A percentile compares a stretch with the other conserved stretches of the same genome.
These are phyloP conservation scores for Drosophila tripunctata DNA, from an alignment of 2,888 invertebrate genomes.

Conservation along the genomic window DNA sequence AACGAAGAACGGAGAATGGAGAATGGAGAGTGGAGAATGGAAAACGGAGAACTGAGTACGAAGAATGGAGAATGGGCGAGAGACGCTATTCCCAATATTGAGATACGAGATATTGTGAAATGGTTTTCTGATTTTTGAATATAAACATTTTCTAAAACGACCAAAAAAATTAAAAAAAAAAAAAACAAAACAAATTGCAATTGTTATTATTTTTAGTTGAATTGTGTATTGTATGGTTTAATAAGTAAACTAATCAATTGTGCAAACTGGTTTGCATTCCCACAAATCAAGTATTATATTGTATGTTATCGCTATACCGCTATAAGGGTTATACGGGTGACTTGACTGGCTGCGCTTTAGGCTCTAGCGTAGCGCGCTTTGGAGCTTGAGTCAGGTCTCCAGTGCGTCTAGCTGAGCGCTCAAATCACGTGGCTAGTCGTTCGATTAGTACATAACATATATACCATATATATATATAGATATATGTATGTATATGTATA, in stretches of 20 bases:
- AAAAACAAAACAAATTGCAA: too few relatives aligned
- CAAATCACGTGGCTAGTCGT: constrained; percentile 37
- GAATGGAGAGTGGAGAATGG: too few relatives aligned
- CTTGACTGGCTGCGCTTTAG: background rate
- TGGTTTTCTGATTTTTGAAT: constrained; percentile 48
- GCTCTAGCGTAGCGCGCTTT: too few relatives aligned
- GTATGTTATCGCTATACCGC: constrained; percentile 14
- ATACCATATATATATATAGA: constrained; percentile 26
- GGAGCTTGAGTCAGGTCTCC: background rate
- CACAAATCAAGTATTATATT: constrained; percentile 58
- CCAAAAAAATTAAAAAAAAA: too few relatives aligned
- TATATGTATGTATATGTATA: background rate
- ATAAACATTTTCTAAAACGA: constrained; percentile 59
- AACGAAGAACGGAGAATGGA: constrained; percentile 19
- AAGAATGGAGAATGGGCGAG: constrained; percentile 5
- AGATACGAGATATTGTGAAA: constrained; percentile 53
- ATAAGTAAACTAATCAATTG: constrained; percentile 16
- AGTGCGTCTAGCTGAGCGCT: constrained; percentile 5
- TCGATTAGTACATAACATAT: too few relatives aligned
- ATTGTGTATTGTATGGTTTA: too few relatives aligned
- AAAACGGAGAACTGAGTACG: constrained; percentile 56
- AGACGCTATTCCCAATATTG: too few relatives aligned
- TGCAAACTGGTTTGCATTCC: constrained; percentile 54
- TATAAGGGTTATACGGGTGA: too few relatives aligned
- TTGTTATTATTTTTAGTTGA: too few relatives aligned